Evolutionary conservation across 2,888 invertebrate species (phyloP).

Genomic region (Meiosimyza decipiens): DNA sequence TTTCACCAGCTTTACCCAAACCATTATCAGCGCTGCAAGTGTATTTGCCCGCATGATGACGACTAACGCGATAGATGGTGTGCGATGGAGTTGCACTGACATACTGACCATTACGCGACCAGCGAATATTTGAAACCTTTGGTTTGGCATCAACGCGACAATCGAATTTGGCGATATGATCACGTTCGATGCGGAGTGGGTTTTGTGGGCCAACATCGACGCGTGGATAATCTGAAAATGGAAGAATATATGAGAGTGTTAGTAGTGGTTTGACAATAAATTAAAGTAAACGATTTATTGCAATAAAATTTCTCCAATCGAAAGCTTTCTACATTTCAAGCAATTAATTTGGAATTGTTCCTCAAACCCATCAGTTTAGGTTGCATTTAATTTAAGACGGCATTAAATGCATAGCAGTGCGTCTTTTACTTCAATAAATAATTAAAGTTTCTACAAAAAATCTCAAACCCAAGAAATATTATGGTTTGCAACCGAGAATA

Average conservation of each 20-base stretch:
- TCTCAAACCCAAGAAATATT: too few species aligned
- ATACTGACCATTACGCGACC: constrained; percentile 88
- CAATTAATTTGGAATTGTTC: too few species aligned
- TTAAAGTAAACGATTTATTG: too few species aligned
- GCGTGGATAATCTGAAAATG: constrained; percentile 85
- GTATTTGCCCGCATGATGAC: constrained; percentile 89
- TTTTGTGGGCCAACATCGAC: constrained; percentile 92
- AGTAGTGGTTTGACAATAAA: too few species aligned
- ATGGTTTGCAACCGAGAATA: neutral
- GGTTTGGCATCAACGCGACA: constrained; percentile 95
- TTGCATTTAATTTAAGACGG: too few species aligned
- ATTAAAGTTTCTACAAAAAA: too few species aligned
- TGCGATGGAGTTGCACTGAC: constrained; percentile 83
- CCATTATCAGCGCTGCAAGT: constrained; percentile 90
- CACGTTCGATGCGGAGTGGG: constrained; percentile 87
- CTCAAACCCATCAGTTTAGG: too few species aligned
- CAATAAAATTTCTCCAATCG: too few species aligned
- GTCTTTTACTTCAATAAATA: too few species aligned
- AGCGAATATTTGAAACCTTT: constrained; percentile 82
- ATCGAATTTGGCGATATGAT: constrained; percentile 83
- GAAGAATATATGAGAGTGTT: neutral
- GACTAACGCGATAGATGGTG: constrained; percentile 80
- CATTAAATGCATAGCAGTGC: too few species aligned
- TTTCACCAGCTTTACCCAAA: constrained; percentile 81
- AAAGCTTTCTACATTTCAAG: too few species aligned